Conservation (phyloP, 2,888 invertebrate species). For the Biston betularia region DNA sequence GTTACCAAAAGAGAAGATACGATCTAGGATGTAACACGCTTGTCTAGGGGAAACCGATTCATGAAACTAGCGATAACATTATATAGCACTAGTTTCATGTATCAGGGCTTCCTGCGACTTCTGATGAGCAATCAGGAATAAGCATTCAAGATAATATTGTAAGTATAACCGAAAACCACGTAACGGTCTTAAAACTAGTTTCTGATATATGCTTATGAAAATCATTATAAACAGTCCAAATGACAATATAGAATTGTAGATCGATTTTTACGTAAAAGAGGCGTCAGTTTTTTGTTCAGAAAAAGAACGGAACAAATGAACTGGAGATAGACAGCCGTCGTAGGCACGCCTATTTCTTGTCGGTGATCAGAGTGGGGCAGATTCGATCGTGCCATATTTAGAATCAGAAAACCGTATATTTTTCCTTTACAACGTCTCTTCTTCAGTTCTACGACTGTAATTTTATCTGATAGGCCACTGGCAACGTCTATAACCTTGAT, state of each 20-base stretch:
- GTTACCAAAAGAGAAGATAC: too few species aligned
- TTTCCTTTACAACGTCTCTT: background rate
- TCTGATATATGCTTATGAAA: constrained; percentile 33
- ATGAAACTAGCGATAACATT: too few species aligned
- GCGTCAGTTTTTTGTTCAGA: constrained; percentile 22
- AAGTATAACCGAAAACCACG: constrained; percentile 39
- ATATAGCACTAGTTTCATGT: too few species aligned
- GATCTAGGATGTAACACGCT: too few species aligned
- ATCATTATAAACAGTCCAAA: constrained; percentile 38
- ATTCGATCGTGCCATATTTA: constrained; percentile 20
- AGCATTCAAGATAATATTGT: constrained; percentile 31
- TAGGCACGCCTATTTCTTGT: constrained; percentile 40
- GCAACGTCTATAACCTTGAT: constrained; percentile 8
- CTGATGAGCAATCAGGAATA: too few species aligned
- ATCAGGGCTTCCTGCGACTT: too few species aligned
- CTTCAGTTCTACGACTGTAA: background rate
- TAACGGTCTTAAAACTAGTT: constrained; percentile 45
- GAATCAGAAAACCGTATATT: background rate
- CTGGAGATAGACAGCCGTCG: constrained; percentile 26
- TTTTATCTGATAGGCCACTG: constrained; percentile 1
- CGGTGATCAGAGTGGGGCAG: constrained; percentile 26
- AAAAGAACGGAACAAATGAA: constrained; percentile 24
- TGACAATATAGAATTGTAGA: constrained; percentile 39
- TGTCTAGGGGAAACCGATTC: too few species aligned
- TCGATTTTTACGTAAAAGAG: constrained; percentile 35